These are phyloP conservation scores for Cladopsammia gracilis DNA, from an alignment of 64 coral and sea anemone species.

Conservation along the genomic window DNA sequence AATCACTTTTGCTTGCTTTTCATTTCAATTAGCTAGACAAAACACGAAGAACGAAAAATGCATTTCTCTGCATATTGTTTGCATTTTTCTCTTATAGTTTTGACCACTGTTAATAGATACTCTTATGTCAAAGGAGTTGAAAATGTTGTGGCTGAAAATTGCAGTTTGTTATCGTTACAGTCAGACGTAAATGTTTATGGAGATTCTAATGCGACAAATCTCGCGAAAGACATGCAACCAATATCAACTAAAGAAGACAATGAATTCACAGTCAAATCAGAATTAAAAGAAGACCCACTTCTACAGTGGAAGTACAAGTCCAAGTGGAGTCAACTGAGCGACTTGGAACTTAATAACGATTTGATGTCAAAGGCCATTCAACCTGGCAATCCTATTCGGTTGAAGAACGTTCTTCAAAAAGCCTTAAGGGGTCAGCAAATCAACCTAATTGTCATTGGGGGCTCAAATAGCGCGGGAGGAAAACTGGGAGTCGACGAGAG, in stretches of 20 bases:
- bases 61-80: too few species aligned
- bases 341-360: neutral
- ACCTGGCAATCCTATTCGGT: neutral
- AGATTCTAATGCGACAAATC: neutral
- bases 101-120: too few species aligned
- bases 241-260: neutral
- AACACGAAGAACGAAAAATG: too few species aligned
- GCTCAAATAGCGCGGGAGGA: constrained; percentile 82
- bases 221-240: neutral
- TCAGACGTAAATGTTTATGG: too few species aligned
- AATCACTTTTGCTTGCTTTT: too few species aligned
- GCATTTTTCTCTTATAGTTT: too few species aligned
- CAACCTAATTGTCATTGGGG: constrained; percentile 58
- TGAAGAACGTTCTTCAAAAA: constrained; percentile 52
- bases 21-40: too few species aligned
- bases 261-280: neutral
- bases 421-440: constrained; percentile 61
- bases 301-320: neutral
- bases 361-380: constrained; percentile 50
- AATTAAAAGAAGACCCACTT: neutral
- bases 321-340: neutral
- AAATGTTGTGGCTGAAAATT: too few species aligned
- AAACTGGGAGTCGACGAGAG: constrained; percentile 48
- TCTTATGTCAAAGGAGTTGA: too few species aligned
- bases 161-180: too few species aligned